A percentile compares a stretch with the other conserved stretches of the same genome.
Conservation (phyloP, 2,888 invertebrate species). For the Villa cingulata region DNA sequence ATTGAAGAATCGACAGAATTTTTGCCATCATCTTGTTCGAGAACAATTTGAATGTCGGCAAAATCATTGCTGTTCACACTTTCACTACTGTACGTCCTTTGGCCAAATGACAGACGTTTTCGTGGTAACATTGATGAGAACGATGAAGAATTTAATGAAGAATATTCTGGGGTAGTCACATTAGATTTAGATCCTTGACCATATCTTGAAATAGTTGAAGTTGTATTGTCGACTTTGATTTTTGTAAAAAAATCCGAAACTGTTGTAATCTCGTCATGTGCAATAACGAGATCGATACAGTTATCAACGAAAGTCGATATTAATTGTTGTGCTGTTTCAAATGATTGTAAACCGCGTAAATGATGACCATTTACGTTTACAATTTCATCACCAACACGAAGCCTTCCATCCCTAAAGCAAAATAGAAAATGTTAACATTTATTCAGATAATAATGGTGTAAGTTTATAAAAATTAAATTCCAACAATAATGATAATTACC, state of each 20-base stretch:
- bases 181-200: neutral
- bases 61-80: constrained; percentile 26
- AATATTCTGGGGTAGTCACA: neutral
- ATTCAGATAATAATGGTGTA: neutral
- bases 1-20: neutral
- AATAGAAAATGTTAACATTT: neutral
- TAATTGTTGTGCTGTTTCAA: constrained; percentile 49
- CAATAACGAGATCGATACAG: constrained; percentile 47
- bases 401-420: constrained; percentile 55
- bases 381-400: constrained; percentile 77
- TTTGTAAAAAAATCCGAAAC: constrained; percentile 35
- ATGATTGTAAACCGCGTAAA: constrained; percentile 55
- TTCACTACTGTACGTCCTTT: constrained; percentile 29
- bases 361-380: constrained; percentile 77
- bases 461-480: neutral
- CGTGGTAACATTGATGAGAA: constrained; percentile 8
- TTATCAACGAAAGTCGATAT: constrained; percentile 32
- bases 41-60: constrained; percentile 26
- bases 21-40: constrained; percentile 13
- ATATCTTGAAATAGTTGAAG: neutral
- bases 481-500: constrained; percentile 22
- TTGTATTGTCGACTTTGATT: constrained; percentile 29
- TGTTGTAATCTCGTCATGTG: constrained; percentile 48
- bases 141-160: neutral
- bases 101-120: constrained; percentile 29